Percentiles rank a stretch among this genome's conserved stretches.
phyloP scores from a whole-genome alignment of 1,140 invertebrate species.

The Lucilia sericata region DNA sequence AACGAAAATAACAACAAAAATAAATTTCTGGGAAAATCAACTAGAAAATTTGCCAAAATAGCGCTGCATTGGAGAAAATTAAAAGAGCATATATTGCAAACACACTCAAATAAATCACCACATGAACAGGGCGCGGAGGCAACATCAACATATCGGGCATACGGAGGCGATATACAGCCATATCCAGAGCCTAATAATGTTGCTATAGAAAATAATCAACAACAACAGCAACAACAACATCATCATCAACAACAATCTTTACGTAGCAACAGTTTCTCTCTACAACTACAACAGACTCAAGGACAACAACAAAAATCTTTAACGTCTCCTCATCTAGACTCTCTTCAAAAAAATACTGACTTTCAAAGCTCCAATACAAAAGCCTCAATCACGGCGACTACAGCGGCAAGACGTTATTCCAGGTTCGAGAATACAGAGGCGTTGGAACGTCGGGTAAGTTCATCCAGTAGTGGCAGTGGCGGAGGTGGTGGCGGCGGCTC shows the following conservation, averaged over 20 bases:
- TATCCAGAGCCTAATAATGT: slow-evolving; percentile 31
- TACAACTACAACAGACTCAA: slow-evolving; percentile 5
- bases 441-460: slow-evolving; percentile 59
- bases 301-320: slow-evolving; percentile 5
- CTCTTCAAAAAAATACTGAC: slow-evolving; percentile 12
- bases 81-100: slow-evolving; percentile 49
- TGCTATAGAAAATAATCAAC: slow-evolving; percentile 40
- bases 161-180: slow-evolving; percentile 29
- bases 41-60: slow-evolving; percentile 48
- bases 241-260: background rate
- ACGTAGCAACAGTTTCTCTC: slow-evolving; percentile 4
- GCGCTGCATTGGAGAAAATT: slow-evolving; percentile 49
- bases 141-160: slow-evolving; percentile 35
- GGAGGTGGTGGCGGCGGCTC: slow-evolving; percentile 29
- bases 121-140: slow-evolving; percentile 41
- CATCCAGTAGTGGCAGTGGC: slow-evolving; percentile 54
- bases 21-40: background rate
- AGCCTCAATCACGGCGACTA: slow-evolving; percentile 62
- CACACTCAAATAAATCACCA: slow-evolving; percentile 44
- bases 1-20: too few species aligned
- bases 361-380: slow-evolving; percentile 10
- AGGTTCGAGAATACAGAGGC: slow-evolving; percentile 66
- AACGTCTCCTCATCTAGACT: background rate
- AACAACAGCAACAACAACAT: slow-evolving; percentile 17
- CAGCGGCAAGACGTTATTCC: slow-evolving; percentile 66